These are phyloP conservation scores for Melanocharis versteri DNA, from an alignment of 2,113 vertebrate species.

Conservation along the genomic window DNA sequence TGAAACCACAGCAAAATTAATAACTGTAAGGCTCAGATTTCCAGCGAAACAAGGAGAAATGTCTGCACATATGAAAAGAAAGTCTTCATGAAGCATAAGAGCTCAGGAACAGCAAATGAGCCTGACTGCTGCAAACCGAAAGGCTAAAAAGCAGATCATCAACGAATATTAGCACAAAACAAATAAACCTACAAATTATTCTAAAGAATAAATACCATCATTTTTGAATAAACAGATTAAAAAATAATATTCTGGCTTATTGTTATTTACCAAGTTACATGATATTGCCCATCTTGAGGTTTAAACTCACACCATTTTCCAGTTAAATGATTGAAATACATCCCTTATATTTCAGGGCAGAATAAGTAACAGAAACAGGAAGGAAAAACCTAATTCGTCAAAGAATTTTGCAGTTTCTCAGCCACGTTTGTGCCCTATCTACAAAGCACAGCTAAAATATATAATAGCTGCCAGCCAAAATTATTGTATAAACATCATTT, in stretches of 20 bases:
- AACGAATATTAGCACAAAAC: not conserved
- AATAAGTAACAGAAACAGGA: not conserved
- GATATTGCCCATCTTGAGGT: conserved; percentile 63
- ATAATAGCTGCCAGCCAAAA: not conserved
- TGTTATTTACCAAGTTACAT: conserved; percentile 52
- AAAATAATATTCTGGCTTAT: not conserved
- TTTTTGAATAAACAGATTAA: not conserved
- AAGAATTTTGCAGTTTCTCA: not conserved
- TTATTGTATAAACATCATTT: not conserved
- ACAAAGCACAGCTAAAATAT: not conserved
- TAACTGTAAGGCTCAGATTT: not conserved
- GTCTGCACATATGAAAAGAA: not conserved
- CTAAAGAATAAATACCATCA: not conserved
- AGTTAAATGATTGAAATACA: conserved; percentile 73
- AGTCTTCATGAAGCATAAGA: not conserved
- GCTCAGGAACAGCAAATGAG: not conserved
- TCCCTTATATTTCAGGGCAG: conserved; percentile 75
- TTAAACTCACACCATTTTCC: conserved; percentile 57
- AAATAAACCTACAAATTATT: accelerated
- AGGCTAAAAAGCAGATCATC: not conserved
- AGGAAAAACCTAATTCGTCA: not conserved
- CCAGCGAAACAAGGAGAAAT: not conserved
- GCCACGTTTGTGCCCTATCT: not conserved
- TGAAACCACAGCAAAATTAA: conserved; percentile 10
- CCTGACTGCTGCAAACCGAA: not conserved